Evolutionary conservation across 23 tunicate species (phyloP), one percentile per base, ranked within the genome.

Genomic region (Trididemnum clinides): DNA sequence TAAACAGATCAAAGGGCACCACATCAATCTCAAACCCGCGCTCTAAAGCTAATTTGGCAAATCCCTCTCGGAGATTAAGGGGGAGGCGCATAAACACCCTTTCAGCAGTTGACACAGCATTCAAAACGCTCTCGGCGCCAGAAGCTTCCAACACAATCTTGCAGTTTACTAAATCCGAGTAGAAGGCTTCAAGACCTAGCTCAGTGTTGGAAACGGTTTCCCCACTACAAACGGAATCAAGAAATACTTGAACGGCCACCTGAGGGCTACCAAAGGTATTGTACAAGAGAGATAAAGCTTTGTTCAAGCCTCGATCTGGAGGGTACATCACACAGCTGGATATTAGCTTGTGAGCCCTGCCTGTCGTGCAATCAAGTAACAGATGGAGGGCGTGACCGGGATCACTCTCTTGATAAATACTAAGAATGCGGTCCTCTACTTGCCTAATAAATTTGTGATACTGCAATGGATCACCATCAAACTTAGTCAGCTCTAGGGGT

Each of bases 381-480:
- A 66, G 75, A 29, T 66, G 75, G 7, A 66, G 75, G 5, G 75
- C 75, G 31, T 66, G 75, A 10, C 75, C 75, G 30, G 75, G 75
- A 23, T 66, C 75, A 19, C 37, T 10, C 6, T 66, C 10, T 20
- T 36, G 37, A 66, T 66, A 32, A 15, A 66, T 66, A 37, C 31
- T 66, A 15, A 66, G 22, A 31, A 66, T 66, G 75, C 75, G 37
- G n/a, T 66, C 75, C 37, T 66, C 75, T 5, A 66, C 75, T 32
- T 66, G 75, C 36, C 75, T 36, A 15, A 66, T 66, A 23, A 66
- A 66, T 37, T 66, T 36, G 22, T 66, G 75, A 66, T 66, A 66
- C 30, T 37, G 75, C 7, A 66, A n/a, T 15, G 75, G 75, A 32
- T 66, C 75, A 15, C 75, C 75, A 66, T 37, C 12, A 32, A 29